phyloP scores from a whole-genome alignment of 2,797 vertebrate species.

The Lepilemur septentrionalis region DNA sequence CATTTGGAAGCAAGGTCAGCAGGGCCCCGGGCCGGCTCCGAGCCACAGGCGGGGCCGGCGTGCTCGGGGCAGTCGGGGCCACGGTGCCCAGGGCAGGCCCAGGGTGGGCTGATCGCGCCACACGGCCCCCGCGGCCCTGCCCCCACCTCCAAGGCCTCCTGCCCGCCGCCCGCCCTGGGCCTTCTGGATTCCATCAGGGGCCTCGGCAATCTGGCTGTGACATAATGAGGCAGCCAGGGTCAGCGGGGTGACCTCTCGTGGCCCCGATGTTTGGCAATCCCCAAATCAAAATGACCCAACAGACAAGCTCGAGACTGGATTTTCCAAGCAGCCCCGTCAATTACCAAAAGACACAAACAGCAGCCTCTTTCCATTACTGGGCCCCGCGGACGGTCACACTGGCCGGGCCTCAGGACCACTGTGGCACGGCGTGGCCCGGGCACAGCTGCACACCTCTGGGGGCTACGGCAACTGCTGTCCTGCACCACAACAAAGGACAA shows the following conservation, averaged over 20 bases:
- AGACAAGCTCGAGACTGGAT: neutral
- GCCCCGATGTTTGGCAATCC: conserved; percentile 61
- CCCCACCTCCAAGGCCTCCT: neutral
- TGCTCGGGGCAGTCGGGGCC: too few relatives aligned
- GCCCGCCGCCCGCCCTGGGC: neutral
- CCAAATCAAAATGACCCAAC: conserved; percentile 49
- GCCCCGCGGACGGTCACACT: accelerated
- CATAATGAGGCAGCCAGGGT: conserved; percentile 51
- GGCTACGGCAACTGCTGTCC: neutral
- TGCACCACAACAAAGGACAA: neutral
- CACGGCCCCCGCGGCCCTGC: neutral
- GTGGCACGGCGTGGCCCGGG: accelerated
- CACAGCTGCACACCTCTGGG: accelerated
- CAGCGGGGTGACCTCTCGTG: conserved; percentile 34
- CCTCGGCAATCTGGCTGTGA: conserved; percentile 36
- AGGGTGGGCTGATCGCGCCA: neutral
- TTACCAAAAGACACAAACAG: neutral
- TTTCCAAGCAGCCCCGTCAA: conserved; percentile 31
- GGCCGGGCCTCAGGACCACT: neutral
- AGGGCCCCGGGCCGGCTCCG: neutral
- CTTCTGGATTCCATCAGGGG: conserved; percentile 64
- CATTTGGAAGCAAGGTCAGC: accelerated
- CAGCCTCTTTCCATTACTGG: neutral
- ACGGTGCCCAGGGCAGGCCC: neutral
- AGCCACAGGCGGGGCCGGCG: too few relatives aligned